A percentile compares a stretch with the other conserved stretches of the same genome.
Evolutionary conservation across 2,888 invertebrate genomes (phyloP).

Genomic region (Tridacna gigas): DNA sequence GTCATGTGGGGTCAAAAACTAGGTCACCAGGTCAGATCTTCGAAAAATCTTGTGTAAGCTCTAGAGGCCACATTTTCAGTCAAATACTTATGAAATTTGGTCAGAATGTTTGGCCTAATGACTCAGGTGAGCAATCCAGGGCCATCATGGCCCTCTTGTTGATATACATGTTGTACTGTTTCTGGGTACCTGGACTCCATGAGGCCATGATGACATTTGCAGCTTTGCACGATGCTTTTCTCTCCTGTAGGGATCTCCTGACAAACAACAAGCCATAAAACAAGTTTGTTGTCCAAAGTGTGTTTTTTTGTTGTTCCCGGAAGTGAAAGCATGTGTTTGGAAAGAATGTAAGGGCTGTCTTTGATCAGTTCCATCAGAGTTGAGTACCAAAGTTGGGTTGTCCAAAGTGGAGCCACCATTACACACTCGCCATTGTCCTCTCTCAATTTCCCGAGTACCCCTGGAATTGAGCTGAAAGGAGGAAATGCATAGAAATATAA

Average conservation of each 20-base stretch:
- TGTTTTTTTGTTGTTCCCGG: constrained; percentile 36
- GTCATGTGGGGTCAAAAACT: too few species aligned
- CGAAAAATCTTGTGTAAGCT: too few species aligned
- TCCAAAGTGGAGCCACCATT: constrained; percentile 16
- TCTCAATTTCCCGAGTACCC: constrained; percentile 6
- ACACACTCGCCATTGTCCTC: constrained; percentile 1
- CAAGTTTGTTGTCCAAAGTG: constrained; percentile 20
- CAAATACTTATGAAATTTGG: too few species aligned
- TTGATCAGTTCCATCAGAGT: not conserved
- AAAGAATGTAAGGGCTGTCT: constrained; percentile 15
- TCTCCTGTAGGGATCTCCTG: constrained; percentile 20
- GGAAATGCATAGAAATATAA: constrained; percentile 5
- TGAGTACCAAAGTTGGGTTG: constrained; percentile 20
- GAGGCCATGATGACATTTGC: constrained; percentile 20
- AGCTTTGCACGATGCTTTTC: too few species aligned
- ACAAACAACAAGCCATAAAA: constrained; percentile 28
- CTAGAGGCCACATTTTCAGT: too few species aligned
- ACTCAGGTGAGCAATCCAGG: too few species aligned
- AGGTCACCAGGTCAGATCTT: too few species aligned
- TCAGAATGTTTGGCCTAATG: too few species aligned
- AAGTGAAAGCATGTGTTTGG: constrained; percentile 5
- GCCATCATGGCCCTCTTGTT: too few species aligned
- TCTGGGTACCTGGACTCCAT: constrained; percentile 27
- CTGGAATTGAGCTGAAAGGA: constrained; percentile 23
- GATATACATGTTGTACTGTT: constrained; percentile 19